Evolutionary conservation across 2,113 vertebrate genomes (phyloP), one percentile per base, ranked within the genome.

Genomic region (Hyla sarda): DNA sequence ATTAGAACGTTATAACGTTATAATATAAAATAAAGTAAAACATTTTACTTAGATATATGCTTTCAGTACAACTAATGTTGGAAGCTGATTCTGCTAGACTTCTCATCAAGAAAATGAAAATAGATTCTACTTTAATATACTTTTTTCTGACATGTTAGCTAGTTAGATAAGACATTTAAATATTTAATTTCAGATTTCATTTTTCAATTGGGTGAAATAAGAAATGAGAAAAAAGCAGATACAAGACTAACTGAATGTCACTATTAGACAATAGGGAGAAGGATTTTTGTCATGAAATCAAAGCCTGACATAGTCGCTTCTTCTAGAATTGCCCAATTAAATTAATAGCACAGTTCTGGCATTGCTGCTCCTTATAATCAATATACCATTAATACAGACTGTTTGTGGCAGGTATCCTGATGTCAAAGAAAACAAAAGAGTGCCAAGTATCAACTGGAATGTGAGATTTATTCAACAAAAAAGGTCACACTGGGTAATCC

Each of bases 211-310:
- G 14, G 0, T 19, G 54, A 32, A 77, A 21, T 0, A 10, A 54
- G 13, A 77, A 77, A 21, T 0, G 1, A 54, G 13, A 77, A 77
- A 3, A 11, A 77, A 32, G 74, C 32, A 9, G 28, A 47, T 4
- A 25, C 5, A 77, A 30, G 32, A 77, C 8, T 7, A 19, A 77
- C 14, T 54, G 32, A 16, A 4, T 4, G 11, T 17, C 47, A 52
- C 48, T 19, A 77, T 77, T 77, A 77, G 74, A 32, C 50, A 77
- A 28, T 54, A 52, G 6, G 25, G 13, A 54, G 28, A 77, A 21
- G 19, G 25, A 77, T 77, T 25, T n/a, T 77, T 77, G 74, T 54
- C 74, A 77, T 77, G 74, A 77, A 77, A 77, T 77, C 74, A 54
- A 77, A 77, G 74, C n/a, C 34, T 77, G 47, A 48, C 74, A 32